phyloP scores from a whole-genome alignment of 2,888 invertebrate species.

The Alcis repandata region DNA sequence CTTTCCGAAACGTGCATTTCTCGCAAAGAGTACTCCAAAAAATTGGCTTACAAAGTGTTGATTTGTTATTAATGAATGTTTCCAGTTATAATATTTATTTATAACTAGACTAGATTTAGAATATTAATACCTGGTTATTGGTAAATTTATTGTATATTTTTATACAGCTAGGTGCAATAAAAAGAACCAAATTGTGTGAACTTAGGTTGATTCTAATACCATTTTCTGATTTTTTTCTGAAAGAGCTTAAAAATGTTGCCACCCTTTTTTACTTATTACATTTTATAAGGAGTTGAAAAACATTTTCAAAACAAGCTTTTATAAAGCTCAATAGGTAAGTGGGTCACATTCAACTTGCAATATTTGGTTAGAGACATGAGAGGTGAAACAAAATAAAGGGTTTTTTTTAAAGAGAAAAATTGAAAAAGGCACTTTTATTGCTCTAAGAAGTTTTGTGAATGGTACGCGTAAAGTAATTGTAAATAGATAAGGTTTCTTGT shows the following conservation, averaged over 20 bases:
- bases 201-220: background rate
- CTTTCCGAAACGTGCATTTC: too few species aligned
- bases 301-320: too few species aligned
- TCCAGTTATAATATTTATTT: background rate
- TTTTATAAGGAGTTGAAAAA: too few species aligned
- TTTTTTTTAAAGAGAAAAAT: too few species aligned
- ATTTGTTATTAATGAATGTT: background rate
- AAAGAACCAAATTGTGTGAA: conserved; percentile 29
- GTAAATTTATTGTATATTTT: conserved; percentile 18
- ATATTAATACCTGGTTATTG: background rate
- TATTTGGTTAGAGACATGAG: too few species aligned
- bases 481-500: conserved; percentile 9
- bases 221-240: background rate
- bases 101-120: background rate
- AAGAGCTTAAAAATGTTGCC: background rate
- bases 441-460: background rate
- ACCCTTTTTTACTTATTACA: background rate
- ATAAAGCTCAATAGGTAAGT: too few species aligned
- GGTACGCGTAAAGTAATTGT: background rate
- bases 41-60: too few species aligned
- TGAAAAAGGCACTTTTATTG: background rate
- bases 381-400: too few species aligned
- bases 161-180: conserved; percentile 31
- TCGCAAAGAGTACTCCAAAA: too few species aligned
- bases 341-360: too few species aligned